A percentile compares a stretch with the other conserved stretches of the same genome.
Conservation (phyloP, 1,140 invertebrate genomes). For the Agraylea sexmaculata region DNA sequence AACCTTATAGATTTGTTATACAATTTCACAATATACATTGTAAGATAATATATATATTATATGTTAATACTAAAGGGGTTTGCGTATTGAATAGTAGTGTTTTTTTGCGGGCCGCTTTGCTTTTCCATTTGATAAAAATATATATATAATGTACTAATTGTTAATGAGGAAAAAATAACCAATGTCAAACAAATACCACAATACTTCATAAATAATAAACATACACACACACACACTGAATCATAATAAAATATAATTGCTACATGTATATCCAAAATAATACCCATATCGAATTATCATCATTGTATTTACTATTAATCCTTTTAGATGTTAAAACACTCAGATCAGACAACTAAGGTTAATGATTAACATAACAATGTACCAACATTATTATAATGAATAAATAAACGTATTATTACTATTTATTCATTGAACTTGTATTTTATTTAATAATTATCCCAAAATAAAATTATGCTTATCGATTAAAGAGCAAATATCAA, state of each 20-base stretch:
- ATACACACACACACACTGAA: too few species aligned
- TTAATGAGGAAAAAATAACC: too few species aligned
- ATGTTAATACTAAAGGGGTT: too few species aligned
- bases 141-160: constrained; percentile 4
- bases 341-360: constrained; percentile 21
- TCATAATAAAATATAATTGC: constrained; percentile 12
- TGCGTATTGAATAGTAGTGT: constrained; percentile 20
- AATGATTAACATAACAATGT: constrained; percentile 23
- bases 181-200: too few species aligned
- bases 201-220: too few species aligned
- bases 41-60: constrained; percentile 13
- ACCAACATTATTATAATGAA: constrained; percentile 21
- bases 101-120: constrained; percentile 18
- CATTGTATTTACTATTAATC: constrained; percentile 23
- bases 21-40: constrained; percentile 16
- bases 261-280: constrained; percentile 21
- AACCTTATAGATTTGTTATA: constrained; percentile 12
- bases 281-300: constrained; percentile 23
- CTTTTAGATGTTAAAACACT: constrained; percentile 21
- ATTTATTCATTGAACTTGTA: too few species aligned
- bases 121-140: constrained; percentile 11
- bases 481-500: too few species aligned
- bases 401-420: too few species aligned
- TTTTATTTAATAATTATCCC: too few species aligned
- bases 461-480: too few species aligned